Evolutionary conservation across 2,888 invertebrate genomes (phyloP), one percentile per base, ranked within the genome.

Genomic region (Cepaea hortensis): DNA sequence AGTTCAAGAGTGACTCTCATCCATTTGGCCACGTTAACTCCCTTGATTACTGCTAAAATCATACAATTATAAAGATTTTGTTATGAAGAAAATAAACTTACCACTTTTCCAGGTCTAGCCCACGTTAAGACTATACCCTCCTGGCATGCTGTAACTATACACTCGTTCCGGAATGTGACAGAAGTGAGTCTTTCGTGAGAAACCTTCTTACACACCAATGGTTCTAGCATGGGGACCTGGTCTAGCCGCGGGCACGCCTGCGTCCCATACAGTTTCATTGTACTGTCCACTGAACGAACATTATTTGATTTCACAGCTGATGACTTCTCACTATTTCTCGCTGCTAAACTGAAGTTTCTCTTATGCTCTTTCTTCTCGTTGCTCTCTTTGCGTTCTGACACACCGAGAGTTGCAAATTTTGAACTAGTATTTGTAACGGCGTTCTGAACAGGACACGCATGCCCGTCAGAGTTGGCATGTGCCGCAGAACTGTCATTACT

Each of bases 101-200:
- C 82, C 89, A 91, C 91, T 89, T 90, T 90, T 70, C 93, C 93
- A 89, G 99, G 99, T 91, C 99, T 96, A 90, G 98, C 98, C 99
- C 99, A 99, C 89, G 99, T 99, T 95, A 98, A 98, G 88, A 99
- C 98, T 95, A 97, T 97, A 89, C 99, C 99, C 95, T 99, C 99
- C 95, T 99, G 99, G 95, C 99, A 99, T 9, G 98, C 98, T 90
- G 98, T 98, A 90, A 99, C 96, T 94, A 99, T 96, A 95, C 97
- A 98, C 95, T 99, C 99, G 93, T 98, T 97, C 91, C 98, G 96
- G 96, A 99, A 99, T 94, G 97, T 96, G 92, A 99, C 95, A 91
- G 98, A 97, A 90, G 99, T 99, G 92, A 99, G 96, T 92, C 99
- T 96, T 95, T 99, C 99, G 94, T 98, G 98, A 85, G 99, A 98